phyloP scores from a whole-genome alignment of 2,113 vertebrate genomes.

The Mesitornis unicolor region DNA sequence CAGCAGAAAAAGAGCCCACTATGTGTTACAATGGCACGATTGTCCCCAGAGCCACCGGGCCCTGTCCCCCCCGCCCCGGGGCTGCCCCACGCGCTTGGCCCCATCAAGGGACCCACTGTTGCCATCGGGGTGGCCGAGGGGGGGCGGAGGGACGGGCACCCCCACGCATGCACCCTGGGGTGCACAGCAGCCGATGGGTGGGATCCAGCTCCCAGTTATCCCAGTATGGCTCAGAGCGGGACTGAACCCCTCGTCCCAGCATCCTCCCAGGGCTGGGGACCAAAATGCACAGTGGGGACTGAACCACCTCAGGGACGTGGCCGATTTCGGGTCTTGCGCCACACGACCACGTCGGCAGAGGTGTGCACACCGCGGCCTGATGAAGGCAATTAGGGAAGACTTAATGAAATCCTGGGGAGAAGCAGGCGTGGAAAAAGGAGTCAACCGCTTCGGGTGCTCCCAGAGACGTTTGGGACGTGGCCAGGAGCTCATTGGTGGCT shows the following conservation, averaged over 20 bases:
- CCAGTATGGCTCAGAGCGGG: accelerated
- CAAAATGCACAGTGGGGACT: accelerated
- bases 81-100: background rate
- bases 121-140: background rate
- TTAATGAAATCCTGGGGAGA: background rate
- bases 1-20: background rate
- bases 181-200: background rate
- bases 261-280: background rate
- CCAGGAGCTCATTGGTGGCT: background rate
- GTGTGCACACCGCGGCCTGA: background rate
- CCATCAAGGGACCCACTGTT: slow-evolving; percentile 42
- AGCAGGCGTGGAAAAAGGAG: background rate
- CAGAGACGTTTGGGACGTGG: background rate
- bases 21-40: background rate
- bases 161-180: background rate
- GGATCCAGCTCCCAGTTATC: background rate
- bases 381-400: background rate
- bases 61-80: background rate
- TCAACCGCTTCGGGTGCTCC: background rate
- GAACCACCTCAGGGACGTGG: accelerated
- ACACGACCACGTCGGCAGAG: background rate
- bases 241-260: accelerated
- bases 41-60: background rate
- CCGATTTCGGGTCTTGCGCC: background rate
- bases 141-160: background rate